Evolutionary conservation across 2,797 vertebrate species (phyloP).

Genomic region (Gymnocypris eckloni): DNA sequence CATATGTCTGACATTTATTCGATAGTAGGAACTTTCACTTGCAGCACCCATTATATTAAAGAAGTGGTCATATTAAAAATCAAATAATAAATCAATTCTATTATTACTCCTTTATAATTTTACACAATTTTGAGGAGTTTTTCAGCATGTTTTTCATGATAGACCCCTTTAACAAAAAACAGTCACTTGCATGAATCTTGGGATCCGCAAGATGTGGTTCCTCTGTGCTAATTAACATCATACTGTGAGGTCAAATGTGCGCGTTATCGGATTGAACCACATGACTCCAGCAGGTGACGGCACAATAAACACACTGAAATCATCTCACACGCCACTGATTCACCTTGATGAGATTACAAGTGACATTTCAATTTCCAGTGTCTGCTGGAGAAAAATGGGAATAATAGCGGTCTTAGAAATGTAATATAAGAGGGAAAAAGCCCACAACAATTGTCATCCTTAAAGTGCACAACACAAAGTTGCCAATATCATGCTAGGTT

Average conservation of each 20-base stretch:
- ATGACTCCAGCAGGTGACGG: conserved; percentile 15
- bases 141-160: background rate
- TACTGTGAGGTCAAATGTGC: conserved; percentile 32
- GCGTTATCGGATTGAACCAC: conserved; percentile 33
- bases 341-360: conserved; percentile 39
- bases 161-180: background rate
- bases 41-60: background rate
- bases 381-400: conserved; percentile 29
- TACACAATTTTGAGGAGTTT: background rate
- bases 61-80: background rate
- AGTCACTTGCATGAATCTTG: background rate
- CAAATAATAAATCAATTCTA: background rate
- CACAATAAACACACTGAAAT: conserved; percentile 34
- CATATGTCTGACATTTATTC: background rate
- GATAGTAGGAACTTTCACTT: background rate
- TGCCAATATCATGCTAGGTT: background rate
- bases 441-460: background rate
- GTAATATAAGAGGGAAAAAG: background rate
- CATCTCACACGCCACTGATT: conserved; percentile 33
- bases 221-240: background rate
- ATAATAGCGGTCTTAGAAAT: background rate
- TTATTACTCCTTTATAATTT: background rate
- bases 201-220: background rate
- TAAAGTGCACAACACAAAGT: background rate
- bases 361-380: conserved; percentile 46